Base-by-base conservation (phyloP, 2,797 vertebrate genomes). In the Natrix natrix region DNA sequence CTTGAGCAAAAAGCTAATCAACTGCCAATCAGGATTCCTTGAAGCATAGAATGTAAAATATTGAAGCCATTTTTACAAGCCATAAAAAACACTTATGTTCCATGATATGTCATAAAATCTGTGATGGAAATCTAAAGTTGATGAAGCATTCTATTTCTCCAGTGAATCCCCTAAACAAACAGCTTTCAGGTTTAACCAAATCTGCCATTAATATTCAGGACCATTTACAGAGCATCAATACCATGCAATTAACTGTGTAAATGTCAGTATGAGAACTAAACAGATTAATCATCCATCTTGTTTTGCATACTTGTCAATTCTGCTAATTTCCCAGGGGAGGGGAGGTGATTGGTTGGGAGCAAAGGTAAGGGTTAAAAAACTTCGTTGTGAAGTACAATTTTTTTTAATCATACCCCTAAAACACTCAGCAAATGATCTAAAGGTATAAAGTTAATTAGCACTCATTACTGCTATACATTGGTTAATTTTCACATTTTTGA, bases 1-100 rank as follows among this genome's bases (percentile, higher is more conserved):
- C 98, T 98, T 96, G 98, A 98, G 99, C 98, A 98, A 98, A 98
- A 98, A 97, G 97, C 97, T 99, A 99, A 99, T 99, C 99, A 99
- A 98, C 98, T 99, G 99, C 98, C 99, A 99, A 98, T 99, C 98
- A 98, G 98, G 97, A 97, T 98, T 98, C 97, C 96, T 98, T 97
- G 97, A 98, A 97, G 98, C 98, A 96, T 97, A 97, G 98, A 98
- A 98, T 98, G 98, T 98, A 98, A 99, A 98, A 98, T 98, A 98
- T 98, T 98, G 97, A 97, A 97, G 98, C 91, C 96, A 96, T 96
- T 97, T 97, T 98, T 98, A 98, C 97, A 97, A 97, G 95, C 96
- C 96, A 96, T 97, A 97, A 97, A 93, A 98, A 97, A 95, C 96
- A 96, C 96, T 97, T 97, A 98, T 97, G 97, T 97, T 98, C 95